These are phyloP conservation scores for Xestia sexstrigata DNA, from an alignment of 2,888 invertebrate genomes.

Conservation along the genomic window DNA sequence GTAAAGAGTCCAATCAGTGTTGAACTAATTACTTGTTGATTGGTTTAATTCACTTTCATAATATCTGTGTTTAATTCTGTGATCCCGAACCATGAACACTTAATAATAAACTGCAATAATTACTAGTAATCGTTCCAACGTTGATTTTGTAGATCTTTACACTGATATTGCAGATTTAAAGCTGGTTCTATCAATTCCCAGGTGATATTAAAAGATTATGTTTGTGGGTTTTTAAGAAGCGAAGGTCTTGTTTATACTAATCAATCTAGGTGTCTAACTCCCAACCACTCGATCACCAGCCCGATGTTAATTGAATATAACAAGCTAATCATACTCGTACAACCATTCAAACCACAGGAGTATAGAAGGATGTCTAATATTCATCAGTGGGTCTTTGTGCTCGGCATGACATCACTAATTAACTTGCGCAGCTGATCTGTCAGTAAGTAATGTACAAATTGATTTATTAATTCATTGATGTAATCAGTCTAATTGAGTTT, in stretches of 20 bases:
- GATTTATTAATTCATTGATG: constrained; percentile 30
- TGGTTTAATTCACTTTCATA: constrained; percentile 9
- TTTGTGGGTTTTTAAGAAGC: background rate
- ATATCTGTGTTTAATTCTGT: constrained; percentile 10
- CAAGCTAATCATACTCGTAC: too few species aligned
- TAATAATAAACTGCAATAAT: too few species aligned
- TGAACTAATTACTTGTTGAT: constrained; percentile 8
- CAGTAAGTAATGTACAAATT: constrained; percentile 10
- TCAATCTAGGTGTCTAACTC: background rate
- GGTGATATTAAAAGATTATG: background rate
- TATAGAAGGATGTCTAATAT: background rate
- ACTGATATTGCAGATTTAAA: background rate
- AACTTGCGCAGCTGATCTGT: background rate
- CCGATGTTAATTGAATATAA: background rate
- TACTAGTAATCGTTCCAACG: background rate
- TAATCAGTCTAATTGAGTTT: constrained; percentile 34
- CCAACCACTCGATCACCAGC: background rate
- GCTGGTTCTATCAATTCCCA: background rate
- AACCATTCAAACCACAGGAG: background rate
- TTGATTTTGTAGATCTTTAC: background rate
- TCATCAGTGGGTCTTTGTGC: background rate
- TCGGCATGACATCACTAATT: background rate
- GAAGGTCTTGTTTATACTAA: background rate
- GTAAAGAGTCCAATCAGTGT: constrained; percentile 12
- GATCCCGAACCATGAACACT: background rate